These are phyloP conservation scores for Argopecten irradians DNA, from an alignment of 1,140 invertebrate genomes.

Conservation along the genomic window DNA sequence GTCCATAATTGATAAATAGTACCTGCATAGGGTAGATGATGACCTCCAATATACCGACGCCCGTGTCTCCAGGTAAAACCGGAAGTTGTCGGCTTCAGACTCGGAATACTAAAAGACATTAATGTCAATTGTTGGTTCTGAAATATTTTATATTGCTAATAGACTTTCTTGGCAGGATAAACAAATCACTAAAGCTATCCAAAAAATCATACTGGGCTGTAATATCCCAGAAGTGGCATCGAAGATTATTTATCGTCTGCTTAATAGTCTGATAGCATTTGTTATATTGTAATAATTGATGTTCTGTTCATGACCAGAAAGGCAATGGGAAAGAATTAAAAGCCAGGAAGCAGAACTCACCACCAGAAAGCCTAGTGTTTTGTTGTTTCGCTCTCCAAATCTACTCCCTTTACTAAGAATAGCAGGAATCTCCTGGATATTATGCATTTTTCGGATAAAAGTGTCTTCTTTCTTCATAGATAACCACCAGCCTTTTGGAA, in stretches of 20 bases:
- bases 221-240: too few species aligned
- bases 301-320: too few species aligned
- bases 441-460: background rate
- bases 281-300: too few species aligned
- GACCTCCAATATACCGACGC: background rate
- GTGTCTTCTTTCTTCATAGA: background rate
- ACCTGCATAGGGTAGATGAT: background rate
- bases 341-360: too few species aligned
- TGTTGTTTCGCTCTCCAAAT: background rate
- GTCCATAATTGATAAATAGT: background rate
- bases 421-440: background rate
- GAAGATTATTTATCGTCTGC: too few species aligned
- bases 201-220: too few species aligned
- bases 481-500: slow-evolving; percentile 1
- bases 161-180: too few species aligned
- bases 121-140: too few species aligned
- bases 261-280: too few species aligned
- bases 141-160: too few species aligned
- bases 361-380: background rate
- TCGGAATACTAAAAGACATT: background rate
- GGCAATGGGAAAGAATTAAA: too few species aligned
- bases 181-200: too few species aligned
- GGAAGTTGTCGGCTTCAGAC: background rate
- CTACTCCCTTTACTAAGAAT: background rate
- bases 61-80: background rate